These are phyloP conservation scores for Nomada hirtipes DNA, from an alignment of 2,888 invertebrate species.

Conservation along the genomic window DNA sequence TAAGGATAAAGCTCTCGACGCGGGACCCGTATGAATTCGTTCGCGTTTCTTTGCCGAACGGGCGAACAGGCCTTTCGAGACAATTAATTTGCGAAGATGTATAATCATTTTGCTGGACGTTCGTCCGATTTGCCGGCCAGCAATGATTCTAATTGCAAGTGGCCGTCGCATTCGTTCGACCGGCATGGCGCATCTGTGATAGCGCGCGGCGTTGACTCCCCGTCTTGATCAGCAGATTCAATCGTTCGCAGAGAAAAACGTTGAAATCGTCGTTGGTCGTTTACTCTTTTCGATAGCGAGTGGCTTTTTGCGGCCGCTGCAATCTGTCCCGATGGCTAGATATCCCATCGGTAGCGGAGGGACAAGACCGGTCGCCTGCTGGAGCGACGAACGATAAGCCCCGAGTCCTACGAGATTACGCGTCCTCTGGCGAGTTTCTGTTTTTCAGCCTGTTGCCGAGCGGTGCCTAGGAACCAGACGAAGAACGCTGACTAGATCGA, in stretches of 20 bases:
- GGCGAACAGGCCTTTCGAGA: no score
- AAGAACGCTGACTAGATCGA: conserved; percentile 45
- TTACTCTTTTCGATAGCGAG: not conserved
- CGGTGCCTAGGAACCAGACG: conserved; percentile 79
- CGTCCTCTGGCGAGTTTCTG: conserved; percentile 52
- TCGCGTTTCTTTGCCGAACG: no score
- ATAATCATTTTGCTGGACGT: not conserved
- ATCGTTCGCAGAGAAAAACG: conserved; percentile 10
- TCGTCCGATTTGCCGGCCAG: conserved; percentile 2
- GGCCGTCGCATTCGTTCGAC: not conserved
- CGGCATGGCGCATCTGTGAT: not conserved
- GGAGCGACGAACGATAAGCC: conserved; percentile 16
- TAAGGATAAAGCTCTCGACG: conserved; percentile 9
- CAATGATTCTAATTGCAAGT: conserved; percentile 17
- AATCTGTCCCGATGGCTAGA: conserved; percentile 10
- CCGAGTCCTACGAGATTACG: conserved; percentile 30
- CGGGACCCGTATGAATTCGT: conserved; percentile 14
- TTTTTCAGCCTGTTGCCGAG: conserved; percentile 68
- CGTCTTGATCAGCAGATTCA: not conserved
- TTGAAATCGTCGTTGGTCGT: not conserved
- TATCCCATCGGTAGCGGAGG: not conserved
- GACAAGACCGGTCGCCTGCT: not conserved
- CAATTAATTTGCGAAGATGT: conserved; percentile 20
- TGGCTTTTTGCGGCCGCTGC: conserved; percentile 1
- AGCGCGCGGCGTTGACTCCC: no score